Base-by-base conservation (phyloP, 2,888 invertebrate genomes). In the Meloe dianella region DNA sequence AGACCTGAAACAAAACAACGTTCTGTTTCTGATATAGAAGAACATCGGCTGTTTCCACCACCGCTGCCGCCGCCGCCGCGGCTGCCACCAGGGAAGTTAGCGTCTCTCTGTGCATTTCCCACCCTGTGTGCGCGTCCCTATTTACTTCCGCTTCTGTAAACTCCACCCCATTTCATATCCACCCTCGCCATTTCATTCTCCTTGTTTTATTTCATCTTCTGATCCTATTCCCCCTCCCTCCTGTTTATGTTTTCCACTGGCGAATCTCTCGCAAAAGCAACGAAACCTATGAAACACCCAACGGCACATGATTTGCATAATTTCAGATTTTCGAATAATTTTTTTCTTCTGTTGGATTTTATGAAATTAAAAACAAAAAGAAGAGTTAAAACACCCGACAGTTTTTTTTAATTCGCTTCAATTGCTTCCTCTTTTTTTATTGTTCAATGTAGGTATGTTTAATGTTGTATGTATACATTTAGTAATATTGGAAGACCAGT, bases 141-240 rank as follows among this genome's bases (percentile, higher is more conserved):
- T 87, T 87, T 87, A 85, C 86, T 87, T 86, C 86, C 86, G 86
- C 86, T 86, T 85, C 86, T 83, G 83, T 86, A 86, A 86, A 87
- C 80, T 80, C 80, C 80, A 80, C 80, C 80, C 80, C 77, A 79
- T 80, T 80, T 80, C 80, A 82, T 84, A 83, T 83, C 82, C 82
- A 82, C 82, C 81, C 83, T 85, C 83, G 83, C 85, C 85, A 81
- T 83, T 83, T 84, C 84, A 83, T 84, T 84, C 78, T 78, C 82
- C 83, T 83, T 83, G 83, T 83, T 83, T 83, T 82, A 82, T 83
- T 83, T 82, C 82, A 83, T 83, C 84, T 83, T 81, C 82, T 81
- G 82, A 83, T 82, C 80, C 81, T 78, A 77, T 75, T 71, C 72
- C 75, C 70, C 68, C 68, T 70, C 70, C 69, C 69, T 63, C 64